These are phyloP conservation scores for Chirona hameri DNA, from an alignment of 2,888 invertebrate genomes.

Conservation along the genomic window DNA sequence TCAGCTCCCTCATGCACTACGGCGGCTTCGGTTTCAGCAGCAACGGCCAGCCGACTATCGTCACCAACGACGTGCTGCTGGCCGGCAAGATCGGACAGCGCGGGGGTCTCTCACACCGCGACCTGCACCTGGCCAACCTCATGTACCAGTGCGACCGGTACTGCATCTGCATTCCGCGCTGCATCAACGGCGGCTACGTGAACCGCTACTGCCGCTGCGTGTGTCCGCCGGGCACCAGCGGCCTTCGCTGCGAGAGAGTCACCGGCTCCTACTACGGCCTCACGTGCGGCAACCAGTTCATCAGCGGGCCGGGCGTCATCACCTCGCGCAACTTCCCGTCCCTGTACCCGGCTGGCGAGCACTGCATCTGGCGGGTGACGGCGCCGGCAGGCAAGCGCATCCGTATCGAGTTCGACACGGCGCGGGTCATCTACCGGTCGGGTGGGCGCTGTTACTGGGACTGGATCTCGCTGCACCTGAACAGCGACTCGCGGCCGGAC, in stretches of 20 bases:
- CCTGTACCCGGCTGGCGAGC: not conserved
- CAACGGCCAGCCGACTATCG: not conserved
- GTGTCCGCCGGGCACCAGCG: not conserved
- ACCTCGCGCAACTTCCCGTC: not conserved
- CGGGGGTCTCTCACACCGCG: not conserved
- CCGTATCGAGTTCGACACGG: not conserved
- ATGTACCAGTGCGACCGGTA: not conserved
- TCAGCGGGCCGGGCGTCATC: not conserved
- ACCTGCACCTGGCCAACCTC: not conserved
- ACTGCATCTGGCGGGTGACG: not conserved
- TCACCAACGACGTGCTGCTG: not conserved
- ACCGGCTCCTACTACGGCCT: not conserved
- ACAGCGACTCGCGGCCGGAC: not conserved
- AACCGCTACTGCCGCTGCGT: not conserved
- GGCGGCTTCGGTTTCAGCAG: not conserved
- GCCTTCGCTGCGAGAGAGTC: not conserved
- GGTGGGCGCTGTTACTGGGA: not conserved
- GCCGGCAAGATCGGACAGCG: not conserved
- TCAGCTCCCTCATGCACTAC: conserved; percentile 10
- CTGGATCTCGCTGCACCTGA: not conserved
- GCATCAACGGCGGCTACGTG: not conserved
- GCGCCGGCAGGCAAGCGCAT: not conserved
- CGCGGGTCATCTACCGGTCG: not conserved
- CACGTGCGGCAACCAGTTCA: not conserved
- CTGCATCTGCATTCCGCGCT: not conserved